phyloP scores from a whole-genome alignment of 1,140 invertebrate genomes.

The Drosophila bifasciata region DNA sequence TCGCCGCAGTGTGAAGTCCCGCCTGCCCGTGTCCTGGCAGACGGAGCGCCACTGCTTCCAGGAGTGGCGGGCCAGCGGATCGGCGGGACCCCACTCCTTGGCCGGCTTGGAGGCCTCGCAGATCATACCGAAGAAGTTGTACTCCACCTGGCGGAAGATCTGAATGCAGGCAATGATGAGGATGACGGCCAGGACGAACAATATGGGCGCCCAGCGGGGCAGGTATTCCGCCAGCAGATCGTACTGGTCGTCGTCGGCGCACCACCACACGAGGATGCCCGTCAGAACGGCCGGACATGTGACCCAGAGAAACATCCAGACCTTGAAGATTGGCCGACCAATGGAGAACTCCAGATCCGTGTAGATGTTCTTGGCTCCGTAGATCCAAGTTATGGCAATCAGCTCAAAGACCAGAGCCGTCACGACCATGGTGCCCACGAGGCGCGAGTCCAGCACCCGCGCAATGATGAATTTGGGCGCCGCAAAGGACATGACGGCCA shows the following conservation, averaged over 20 bases:
- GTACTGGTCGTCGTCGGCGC: slow-evolving; percentile 75
- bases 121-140: slow-evolving; percentile 84
- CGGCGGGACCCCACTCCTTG: slow-evolving; percentile 83
- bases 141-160: slow-evolving; percentile 83
- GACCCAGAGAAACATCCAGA: slow-evolving; percentile 80
- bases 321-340: slow-evolving; percentile 78
- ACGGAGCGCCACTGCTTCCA: slow-evolving; percentile 84
- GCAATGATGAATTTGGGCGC: slow-evolving; percentile 77
- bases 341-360: slow-evolving; percentile 83
- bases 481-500: slow-evolving; percentile 73
- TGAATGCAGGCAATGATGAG: slow-evolving; percentile 76
- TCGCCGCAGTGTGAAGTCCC: slow-evolving; percentile 86
- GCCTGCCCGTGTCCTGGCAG: slow-evolving; percentile 84
- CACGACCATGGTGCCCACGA: slow-evolving; percentile 77
- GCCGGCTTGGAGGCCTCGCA: slow-evolving; percentile 82
- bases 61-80: slow-evolving; percentile 79
- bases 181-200: slow-evolving; percentile 72
- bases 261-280: slow-evolving; percentile 81
- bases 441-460: slow-evolving; percentile 71
- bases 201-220: slow-evolving; percentile 80
- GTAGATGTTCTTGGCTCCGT: slow-evolving; percentile 83
- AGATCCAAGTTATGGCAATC: slow-evolving; percentile 81
- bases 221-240: slow-evolving; percentile 72
- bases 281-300: slow-evolving; percentile 75
- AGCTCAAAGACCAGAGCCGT: slow-evolving; percentile 79